Evolutionary conservation across 2,888 invertebrate genomes (phyloP).

Genomic region (Syritta pipiens): DNA sequence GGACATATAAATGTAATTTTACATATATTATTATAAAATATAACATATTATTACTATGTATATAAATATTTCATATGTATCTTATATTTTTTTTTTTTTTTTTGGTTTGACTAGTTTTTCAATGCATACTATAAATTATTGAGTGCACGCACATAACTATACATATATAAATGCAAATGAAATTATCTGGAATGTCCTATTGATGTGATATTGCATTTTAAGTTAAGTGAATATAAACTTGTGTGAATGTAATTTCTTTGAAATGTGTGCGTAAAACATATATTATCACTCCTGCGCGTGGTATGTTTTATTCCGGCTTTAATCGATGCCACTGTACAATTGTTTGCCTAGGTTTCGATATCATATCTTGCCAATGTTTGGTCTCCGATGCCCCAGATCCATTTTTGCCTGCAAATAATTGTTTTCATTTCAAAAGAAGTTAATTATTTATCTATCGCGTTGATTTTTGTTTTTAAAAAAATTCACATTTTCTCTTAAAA

Average conservation of each 20-base stretch:
- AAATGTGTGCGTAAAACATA: constrained; percentile 54
- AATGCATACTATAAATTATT: not conserved
- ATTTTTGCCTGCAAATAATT: constrained; percentile 85
- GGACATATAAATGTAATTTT: constrained; percentile 61
- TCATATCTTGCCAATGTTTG: constrained; percentile 99
- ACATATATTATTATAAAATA: constrained; percentile 63
- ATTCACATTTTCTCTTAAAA: not conserved
- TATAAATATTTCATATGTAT: constrained; percentile 63
- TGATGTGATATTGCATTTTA: constrained; percentile 42
- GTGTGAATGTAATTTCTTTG: constrained; percentile 20
- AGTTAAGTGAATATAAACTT: constrained; percentile 17
- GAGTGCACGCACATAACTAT: constrained; percentile 1
- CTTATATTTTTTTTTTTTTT: not conserved
- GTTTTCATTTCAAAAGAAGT: too few relatives aligned
- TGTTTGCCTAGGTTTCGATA: constrained; percentile 96
- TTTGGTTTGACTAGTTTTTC: constrained; percentile 6
- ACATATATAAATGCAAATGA: constrained; percentile 25
- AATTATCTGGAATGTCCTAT: constrained; percentile 28
- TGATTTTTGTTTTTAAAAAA: too few relatives aligned
- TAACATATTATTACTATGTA: constrained; percentile 56
- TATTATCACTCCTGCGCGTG: constrained; percentile 48
- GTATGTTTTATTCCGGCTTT: constrained; percentile 88
- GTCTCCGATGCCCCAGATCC: constrained; percentile 97
- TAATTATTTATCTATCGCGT: too few relatives aligned
- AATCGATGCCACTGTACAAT: constrained; percentile 98